Base-by-base conservation (phyloP, 2,797 vertebrate species). In the Sebastolobus alascanus region DNA sequence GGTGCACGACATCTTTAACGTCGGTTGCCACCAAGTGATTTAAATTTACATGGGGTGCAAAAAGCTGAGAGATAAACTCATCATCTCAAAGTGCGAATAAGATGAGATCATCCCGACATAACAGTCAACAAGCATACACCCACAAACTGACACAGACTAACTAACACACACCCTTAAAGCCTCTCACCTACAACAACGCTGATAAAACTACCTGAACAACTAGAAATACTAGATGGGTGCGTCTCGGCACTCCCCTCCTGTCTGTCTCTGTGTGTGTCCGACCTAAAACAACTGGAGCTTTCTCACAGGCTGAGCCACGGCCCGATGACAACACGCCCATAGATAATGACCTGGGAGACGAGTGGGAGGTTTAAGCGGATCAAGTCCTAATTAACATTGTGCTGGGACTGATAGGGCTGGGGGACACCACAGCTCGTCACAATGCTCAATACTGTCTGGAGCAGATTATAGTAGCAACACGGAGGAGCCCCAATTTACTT, bases 351-450 rank as follows among this genome's bases (percentile, higher is more conserved):
- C 90, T 73, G 79, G 84, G 71, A 90, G 90, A 89, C 90, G 74
- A 85, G 88, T 68, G 85, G 76, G 84, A 84, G 9, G 84, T 70
- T 89, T 95, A 96, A 94, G 94, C 86, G 89, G 94, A 95, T 95
- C 90, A 95, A 84, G 90, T 72, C 87, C 92, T 94, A 94, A 95
- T 94, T 92, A 94, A 94, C 87, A 79, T 68, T 70, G 84, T 84
- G 29, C 82, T 86, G 22, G 58, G 89, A 80, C 77, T 80, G 89
- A 94, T 80, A 81, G 87, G 88, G 79, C 71, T 1, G 78, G 86
- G 85, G 79, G 86, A 77, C 80, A 78, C 83, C 66, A 43, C 65
- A 18, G 80, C 73, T 64, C 58, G 59, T 79, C 72, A 88, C 83
- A 77, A 75, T 69, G 60, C 84, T 88, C 87, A 73, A 68, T 82